Base-by-base conservation (phyloP, 1,140 invertebrate species). In the Drosophila virilis region DNA sequence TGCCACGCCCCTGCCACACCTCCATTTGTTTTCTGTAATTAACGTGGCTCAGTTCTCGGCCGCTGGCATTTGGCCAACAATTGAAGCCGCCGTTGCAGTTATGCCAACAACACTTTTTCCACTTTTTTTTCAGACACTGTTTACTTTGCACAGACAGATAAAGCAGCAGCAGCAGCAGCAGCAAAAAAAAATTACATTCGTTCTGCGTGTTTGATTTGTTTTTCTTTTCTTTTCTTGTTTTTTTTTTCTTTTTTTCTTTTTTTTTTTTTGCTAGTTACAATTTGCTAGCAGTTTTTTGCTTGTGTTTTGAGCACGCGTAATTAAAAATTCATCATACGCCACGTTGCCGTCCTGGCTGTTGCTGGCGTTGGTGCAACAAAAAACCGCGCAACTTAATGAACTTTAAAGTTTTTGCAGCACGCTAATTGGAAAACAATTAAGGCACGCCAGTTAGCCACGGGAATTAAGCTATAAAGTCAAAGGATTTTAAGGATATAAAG, bases 291-390 rank as follows among this genome's bases (percentile, higher is more conserved):
- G 62, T 75, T 76, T 32, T 38, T 58, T 58, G 45, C 38, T 55
- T n/a, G 46, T 50, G 64, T 75, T 70, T 40, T 33, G 35, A 51
- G 61, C 80, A 70, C 60, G 74, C 77, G 83, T 88, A 86, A 86
- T 86, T 88, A 86, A 86, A 88, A 86, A 86, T 88, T 86, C 83
- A 86, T 86, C 83, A 88, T 86, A 86, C 83, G 83, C 83, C 79
- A 88, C 62, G 74, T 86, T 85, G 15, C 9, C 12, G 42, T 35
- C 15, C 46, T 28, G 3, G 45, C 15, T 15, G 13, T 8, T 22
- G 37, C 54, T 65, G 48, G 60, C 15, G 35, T 8, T 37, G 54
- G 35, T 15, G 59, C 67, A 77, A 52, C 52, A 66, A 51, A 59
- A 60, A 58, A 64, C 46, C 50, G 45, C 17, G 43, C 35, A 77